Base-by-base conservation (phyloP, 2,888 invertebrate species). In the Unio pictorum region DNA sequence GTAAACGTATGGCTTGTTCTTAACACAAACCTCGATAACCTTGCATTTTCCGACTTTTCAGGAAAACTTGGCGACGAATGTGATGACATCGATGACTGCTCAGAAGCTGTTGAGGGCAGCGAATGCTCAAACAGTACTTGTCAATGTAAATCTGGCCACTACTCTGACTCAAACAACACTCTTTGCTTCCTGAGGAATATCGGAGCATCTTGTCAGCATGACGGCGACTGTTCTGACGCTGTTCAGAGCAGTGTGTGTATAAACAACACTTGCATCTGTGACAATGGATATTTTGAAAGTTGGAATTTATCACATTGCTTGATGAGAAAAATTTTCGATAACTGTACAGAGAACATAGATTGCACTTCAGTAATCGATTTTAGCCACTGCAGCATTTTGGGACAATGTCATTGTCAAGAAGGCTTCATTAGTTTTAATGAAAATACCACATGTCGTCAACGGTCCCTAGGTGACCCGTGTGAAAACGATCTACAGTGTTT, bases 331-430 rank as follows among this genome's bases (percentile, higher is more conserved):
- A 26, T 76, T 59, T 66, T 61, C 30, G 73, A 74, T 45, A 26
- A 28, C 4, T 76, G 78, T 65, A 28, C 55, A 17, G n/a, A 59
- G 30, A 60, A 75, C 17, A 60, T 54, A 17, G 80, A 80, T 34
- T 81, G 81, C 61, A 67, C 54, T 0, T 55, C 61, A 56, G 75
- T 76, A 28, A 71, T 81, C 0, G 74, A 73, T 55, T 66, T 71
- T 34, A 79, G 79, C 61, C 26, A 72, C 1, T 81, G 81, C 68
- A 56, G 61, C 4, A n/a, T 57, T 18, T 54, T 67, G 17, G 67
- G 65, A 18, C 55, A 54, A 20, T 81, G 81, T 58, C 55, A 28
- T 55, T 81, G 81, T 68, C 59, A 73, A 34, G 30, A 30, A 6
- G 77, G 77, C n/a, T 74, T 57, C 65, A 72, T 71, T 7, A 67